Percentiles rank a stretch among this genome's conserved stretches.
phyloP scores from a whole-genome alignment of 2,113 vertebrate genomes.

The Anhinga anhinga region DNA sequence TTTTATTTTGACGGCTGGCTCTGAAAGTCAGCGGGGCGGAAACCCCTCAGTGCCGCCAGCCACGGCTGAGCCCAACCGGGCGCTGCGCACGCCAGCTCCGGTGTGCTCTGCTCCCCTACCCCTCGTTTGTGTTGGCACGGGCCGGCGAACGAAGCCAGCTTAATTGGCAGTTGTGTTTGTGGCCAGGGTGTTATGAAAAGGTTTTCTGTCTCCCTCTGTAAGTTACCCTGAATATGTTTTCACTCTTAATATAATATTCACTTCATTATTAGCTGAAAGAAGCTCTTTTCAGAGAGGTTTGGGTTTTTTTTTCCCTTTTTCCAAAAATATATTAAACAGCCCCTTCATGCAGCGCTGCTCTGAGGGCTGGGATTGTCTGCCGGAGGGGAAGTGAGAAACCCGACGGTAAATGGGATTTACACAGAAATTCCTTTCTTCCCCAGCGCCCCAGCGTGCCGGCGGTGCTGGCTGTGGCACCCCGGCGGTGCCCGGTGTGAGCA shows the following conservation, averaged over 20 bases:
- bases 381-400: conserved; percentile 57
- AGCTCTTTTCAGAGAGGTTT: conserved; percentile 42
- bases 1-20: neutral
- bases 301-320: neutral
- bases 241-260: conserved; percentile 74
- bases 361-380: conserved; percentile 63
- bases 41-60: neutral
- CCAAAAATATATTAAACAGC: conserved; percentile 64
- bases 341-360: neutral
- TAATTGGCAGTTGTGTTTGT: conserved; percentile 67
- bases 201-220: conserved; percentile 72
- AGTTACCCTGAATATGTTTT: conserved; percentile 62
- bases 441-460: neutral
- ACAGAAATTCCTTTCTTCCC: conserved; percentile 70
- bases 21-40: neutral
- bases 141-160: neutral
- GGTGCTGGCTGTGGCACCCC: neutral
- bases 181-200: conserved; percentile 75
- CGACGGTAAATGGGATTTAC: conserved; percentile 15
- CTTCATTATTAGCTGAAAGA: conserved; percentile 76
- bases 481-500: neutral
- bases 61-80: neutral
- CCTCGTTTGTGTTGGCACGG: conserved; percentile 76
- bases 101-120: neutral
- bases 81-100: fast-evolving